These are phyloP conservation scores for Patiria pectinifera DNA, from an alignment of 53 echinoderm and acorn worm genomes.

Conservation along the genomic window DNA sequence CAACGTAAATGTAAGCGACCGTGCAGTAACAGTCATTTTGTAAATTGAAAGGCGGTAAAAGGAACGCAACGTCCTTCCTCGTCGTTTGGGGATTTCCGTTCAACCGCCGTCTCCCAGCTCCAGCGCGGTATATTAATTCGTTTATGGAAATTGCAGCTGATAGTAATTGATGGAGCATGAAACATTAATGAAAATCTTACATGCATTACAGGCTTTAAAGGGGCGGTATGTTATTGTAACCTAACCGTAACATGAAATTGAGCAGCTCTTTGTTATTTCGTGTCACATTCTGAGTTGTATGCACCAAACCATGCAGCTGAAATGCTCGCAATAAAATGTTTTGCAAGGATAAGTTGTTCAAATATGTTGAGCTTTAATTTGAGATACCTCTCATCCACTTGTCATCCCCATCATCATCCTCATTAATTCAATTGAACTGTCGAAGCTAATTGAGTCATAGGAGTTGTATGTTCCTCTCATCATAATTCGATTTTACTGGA, in stretches of 20 bases:
- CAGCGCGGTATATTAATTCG: not conserved
- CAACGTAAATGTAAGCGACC: not conserved
- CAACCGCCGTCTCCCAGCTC: no score
- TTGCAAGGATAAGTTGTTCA: not conserved
- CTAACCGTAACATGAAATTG: no score
- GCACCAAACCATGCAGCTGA: no score
- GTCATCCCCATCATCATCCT: not conserved
- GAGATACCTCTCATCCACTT: not conserved
- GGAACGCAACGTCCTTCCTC: not conserved
- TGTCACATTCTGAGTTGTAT: no score
- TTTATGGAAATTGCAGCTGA: not conserved
- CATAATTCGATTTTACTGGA: not conserved
- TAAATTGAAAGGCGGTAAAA: not conserved
- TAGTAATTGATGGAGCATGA: not conserved
- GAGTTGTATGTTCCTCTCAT: not conserved
- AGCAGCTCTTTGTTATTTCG: no score
- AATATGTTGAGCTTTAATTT: no score
- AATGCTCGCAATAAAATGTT: not conserved
- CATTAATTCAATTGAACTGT: not conserved
- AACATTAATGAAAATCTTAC: not conserved
- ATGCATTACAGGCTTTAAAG: not conserved
- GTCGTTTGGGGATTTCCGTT: not conserved
- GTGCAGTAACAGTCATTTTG: not conserved
- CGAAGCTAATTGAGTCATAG: not conserved
- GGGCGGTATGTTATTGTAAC: no score